Percentiles rank a stretch among this genome's conserved stretches.
Conservation (phyloP, 2,113 vertebrate species). For the Thinocorus orbignyianus region DNA sequence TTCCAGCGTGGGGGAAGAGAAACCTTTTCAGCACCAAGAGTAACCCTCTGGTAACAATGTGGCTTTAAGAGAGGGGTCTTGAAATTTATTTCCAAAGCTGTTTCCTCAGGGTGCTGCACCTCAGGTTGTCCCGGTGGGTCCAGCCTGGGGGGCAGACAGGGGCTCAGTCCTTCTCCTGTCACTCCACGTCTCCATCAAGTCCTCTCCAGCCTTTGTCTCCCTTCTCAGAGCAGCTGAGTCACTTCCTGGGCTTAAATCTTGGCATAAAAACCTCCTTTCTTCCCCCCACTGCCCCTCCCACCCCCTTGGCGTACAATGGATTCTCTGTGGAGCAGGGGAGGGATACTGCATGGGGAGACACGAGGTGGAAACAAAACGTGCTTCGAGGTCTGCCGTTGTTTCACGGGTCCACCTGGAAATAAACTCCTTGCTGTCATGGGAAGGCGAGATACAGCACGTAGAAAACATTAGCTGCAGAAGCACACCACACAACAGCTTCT, state of each 20-base stretch:
- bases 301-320: background rate
- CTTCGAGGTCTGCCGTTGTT: background rate
- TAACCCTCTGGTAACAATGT: background rate
- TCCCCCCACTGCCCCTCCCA: no score
- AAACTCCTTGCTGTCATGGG: background rate
- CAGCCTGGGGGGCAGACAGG: background rate
- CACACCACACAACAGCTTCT: background rate
- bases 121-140: background rate
- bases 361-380: background rate
- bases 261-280: background rate
- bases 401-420: conserved; percentile 13
- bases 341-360: background rate
- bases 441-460: background rate
- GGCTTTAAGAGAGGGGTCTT: background rate
- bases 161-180: fast-evolving
- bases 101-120: background rate
- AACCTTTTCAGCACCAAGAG: conserved; percentile 26
- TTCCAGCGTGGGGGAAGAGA: background rate
- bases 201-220: conserved; percentile 24
- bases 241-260: conserved; percentile 64
- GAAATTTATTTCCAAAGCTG: background rate
- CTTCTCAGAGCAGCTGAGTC: conserved; percentile 40
- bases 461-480: background rate
- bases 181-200: background rate
- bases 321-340: conserved; percentile 9